Percentiles rank a stretch among this genome's conserved stretches.
These are phyloP conservation scores for Pogona vitticeps DNA, from an alignment of 2,113 vertebrate genomes.

Conservation along the genomic window DNA sequence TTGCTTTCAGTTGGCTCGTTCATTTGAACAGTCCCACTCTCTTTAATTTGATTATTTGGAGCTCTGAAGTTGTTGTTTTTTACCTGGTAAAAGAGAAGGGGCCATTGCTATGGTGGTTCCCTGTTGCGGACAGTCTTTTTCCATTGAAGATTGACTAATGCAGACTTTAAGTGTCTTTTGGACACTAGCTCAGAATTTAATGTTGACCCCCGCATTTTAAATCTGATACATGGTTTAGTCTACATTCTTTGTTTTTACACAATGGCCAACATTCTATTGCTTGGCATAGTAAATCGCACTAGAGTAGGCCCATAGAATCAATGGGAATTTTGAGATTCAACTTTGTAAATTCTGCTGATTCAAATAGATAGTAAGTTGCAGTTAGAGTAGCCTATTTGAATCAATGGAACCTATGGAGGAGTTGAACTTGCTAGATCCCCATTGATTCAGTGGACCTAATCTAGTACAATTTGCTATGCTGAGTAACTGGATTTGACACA, in stretches of 20 bases:
- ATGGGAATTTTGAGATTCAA: too few species aligned
- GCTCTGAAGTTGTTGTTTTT: not conserved
- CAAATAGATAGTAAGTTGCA: too few species aligned
- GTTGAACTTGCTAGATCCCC: too few species aligned
- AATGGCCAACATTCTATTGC: not conserved
- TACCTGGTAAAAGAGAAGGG: not conserved
- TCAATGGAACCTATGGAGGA: too few species aligned
- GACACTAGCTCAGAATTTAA: not conserved
- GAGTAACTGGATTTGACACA: too few species aligned
- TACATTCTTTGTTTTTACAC: not conserved
- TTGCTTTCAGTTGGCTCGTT: not conserved
- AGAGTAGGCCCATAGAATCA: too few species aligned
- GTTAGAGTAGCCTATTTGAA: too few species aligned
- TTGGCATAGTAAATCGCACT: not conserved
- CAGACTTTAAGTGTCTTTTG: not conserved
- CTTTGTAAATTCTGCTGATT: too few species aligned
- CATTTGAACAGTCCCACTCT: not conserved
- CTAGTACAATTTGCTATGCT: too few species aligned
- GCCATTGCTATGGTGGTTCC: not conserved
- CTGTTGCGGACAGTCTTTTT: not conserved
- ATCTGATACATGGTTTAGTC: not conserved
- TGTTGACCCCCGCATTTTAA: not conserved
- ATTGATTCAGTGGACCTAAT: too few species aligned
- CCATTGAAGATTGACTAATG: not conserved
- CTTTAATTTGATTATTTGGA: not conserved